Percentiles rank a stretch among this genome's conserved stretches.
These are phyloP conservation scores for Geodia barretti DNA, from an alignment of 37 sponge, comb jelly and placozoan genomes.

Conservation along the genomic window DNA sequence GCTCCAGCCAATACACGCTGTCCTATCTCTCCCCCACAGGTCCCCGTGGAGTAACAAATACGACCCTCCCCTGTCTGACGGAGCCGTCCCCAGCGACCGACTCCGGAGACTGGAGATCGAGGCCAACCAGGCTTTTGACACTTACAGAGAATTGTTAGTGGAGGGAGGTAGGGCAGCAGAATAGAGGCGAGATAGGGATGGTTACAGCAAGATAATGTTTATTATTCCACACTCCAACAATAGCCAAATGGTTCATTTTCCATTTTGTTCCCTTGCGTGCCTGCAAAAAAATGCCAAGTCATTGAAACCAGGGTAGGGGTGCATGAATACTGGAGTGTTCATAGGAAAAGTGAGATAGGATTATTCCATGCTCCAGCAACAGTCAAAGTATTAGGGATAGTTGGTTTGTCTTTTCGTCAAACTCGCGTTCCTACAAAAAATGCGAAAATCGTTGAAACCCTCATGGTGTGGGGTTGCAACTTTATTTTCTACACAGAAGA, in stretches of 20 bases:
- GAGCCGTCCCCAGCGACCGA: slow-evolving; percentile 86
- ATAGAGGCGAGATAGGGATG: not conserved
- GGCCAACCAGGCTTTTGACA: slow-evolving; percentile 96
- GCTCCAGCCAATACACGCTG: not conserved
- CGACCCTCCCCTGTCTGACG: slow-evolving; percentile 86
- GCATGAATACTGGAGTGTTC: no score
- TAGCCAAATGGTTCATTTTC: not conserved
- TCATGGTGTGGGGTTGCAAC: no score
- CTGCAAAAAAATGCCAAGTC: no score
- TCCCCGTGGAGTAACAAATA: slow-evolving; percentile 98
- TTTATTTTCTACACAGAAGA: no score
- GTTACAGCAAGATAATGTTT: no score
- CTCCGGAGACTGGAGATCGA: slow-evolving; percentile 86
- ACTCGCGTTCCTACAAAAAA: no score
- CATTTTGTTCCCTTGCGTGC: not conserved
- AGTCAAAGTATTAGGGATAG: no score
- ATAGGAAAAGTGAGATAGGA: no score
- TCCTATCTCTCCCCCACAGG: slow-evolving; percentile 17
- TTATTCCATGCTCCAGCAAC: no score
- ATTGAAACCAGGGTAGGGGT: no score
- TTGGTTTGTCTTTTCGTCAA: no score
- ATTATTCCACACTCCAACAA: slow-evolving; percentile 18
- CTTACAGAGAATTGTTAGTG: slow-evolving; percentile 92
- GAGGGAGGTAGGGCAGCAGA: slow-evolving; percentile 73
- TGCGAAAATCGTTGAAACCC: no score